These are phyloP conservation scores for Eucidaris tribuloides DNA, from an alignment of 35 echinoderm and acorn worm genomes.

Conservation along the genomic window DNA sequence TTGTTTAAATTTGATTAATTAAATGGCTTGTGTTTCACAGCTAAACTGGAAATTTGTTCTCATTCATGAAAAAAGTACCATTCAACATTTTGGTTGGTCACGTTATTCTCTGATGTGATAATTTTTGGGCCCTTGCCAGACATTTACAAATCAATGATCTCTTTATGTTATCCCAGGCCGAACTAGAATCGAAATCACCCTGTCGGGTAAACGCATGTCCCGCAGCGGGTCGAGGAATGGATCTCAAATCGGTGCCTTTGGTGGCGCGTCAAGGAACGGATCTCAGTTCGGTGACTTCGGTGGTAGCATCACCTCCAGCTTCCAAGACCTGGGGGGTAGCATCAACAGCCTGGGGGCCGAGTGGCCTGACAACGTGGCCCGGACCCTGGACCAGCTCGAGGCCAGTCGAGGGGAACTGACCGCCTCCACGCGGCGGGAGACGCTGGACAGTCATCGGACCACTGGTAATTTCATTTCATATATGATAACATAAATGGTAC, in stretches of 20 bases:
- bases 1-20: too few species aligned
- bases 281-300: neutral
- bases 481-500: too few species aligned
- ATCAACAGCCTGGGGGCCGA: constrained; percentile 38
- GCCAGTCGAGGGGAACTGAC: constrained; percentile 31
- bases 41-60: too few species aligned
- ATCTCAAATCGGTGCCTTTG: neutral
- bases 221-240: neutral
- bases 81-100: too few species aligned
- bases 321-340: constrained; percentile 5
- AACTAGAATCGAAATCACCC: constrained; percentile 53
- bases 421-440: constrained; percentile 9
- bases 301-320: neutral
- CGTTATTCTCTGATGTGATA: too few species aligned
- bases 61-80: too few species aligned
- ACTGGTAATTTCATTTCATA: too few species aligned
- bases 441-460: constrained; percentile 49
- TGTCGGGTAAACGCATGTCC: constrained; percentile 37
- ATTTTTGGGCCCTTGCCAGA: too few species aligned
- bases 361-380: constrained; percentile 58
- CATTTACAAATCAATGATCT: too few species aligned
- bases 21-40: too few species aligned
- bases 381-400: constrained; percentile 76
- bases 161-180: constrained; percentile 21
- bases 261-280: neutral